A percentile compares a stretch with the other conserved stretches of the same genome.
These are phyloP conservation scores for Laticauda laticaudata DNA, from an alignment of 2,113 vertebrate genomes.

Conservation along the genomic window DNA sequence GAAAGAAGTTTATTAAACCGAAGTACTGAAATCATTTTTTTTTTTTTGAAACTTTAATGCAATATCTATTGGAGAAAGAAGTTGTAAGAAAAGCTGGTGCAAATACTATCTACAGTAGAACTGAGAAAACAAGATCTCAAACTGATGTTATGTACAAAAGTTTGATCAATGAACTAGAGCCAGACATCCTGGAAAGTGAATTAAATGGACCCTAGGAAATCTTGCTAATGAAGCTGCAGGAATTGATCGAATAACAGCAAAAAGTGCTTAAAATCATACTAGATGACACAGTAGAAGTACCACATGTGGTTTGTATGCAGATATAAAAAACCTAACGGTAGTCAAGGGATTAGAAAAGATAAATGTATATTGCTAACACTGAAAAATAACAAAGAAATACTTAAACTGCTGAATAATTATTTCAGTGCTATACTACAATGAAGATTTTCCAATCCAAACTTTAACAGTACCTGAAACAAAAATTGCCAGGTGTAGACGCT, in stretches of 20 bases:
- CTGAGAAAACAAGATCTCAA: neutral
- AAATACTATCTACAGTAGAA: neutral
- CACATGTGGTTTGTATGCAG: neutral
- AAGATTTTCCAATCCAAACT: neutral
- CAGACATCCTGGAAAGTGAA: neutral
- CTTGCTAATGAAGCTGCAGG: neutral
- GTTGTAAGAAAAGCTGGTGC: neutral
- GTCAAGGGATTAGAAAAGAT: neutral
- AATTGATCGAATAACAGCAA: neutral
- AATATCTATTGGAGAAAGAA: neutral
- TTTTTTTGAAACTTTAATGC: neutral
- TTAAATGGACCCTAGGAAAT: neutral
- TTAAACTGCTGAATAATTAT: neutral
- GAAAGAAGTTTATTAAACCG: neutral
- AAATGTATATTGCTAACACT: neutral
- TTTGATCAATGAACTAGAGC: neutral
- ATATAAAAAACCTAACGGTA: neutral
- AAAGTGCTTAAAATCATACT: neutral
- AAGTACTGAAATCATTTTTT: neutral
- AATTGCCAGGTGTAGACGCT: neutral
- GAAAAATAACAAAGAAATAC: neutral
- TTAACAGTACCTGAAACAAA: neutral
- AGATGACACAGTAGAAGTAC: neutral
- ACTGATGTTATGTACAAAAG: neutral
- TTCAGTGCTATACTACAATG: neutral